phyloP scores from a whole-genome alignment of 30 jellyfish, hydroid and myxozoan species.

The Cassiopea xamachana region DNA sequence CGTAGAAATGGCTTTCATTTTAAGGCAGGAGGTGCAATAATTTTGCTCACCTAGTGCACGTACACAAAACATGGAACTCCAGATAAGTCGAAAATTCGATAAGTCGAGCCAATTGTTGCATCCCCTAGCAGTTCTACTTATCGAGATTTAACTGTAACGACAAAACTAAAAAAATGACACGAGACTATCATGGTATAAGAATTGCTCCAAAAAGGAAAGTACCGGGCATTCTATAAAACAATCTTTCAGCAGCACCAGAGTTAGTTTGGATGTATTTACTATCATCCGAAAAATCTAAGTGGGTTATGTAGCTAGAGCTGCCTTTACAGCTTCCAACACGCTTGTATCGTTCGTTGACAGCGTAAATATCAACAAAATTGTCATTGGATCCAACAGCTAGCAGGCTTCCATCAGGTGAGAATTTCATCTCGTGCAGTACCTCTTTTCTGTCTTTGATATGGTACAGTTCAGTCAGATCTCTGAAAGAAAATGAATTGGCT shows the following conservation, averaged over 20 bases:
- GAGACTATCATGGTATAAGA: too few species aligned
- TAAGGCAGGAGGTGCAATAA: too few species aligned
- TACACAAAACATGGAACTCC: too few species aligned
- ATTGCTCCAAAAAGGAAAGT: neutral
- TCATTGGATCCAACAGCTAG: constrained; percentile 97
- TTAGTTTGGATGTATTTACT: constrained; percentile 96
- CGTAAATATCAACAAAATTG: constrained; percentile 89
- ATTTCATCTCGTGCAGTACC: constrained; percentile 93
- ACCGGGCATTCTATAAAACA: constrained; percentile 95
- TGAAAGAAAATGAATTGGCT: neutral
- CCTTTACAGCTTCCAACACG: constrained; percentile 98
- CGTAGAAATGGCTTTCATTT: too few species aligned
- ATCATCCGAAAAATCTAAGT: constrained; percentile 92
- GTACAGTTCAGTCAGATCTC: constrained; percentile 86
- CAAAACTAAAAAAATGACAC: too few species aligned
- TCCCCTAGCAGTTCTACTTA: too few species aligned
- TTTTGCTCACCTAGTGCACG: too few species aligned
- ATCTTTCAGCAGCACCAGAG: constrained; percentile 95
- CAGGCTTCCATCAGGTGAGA: constrained; percentile 94
- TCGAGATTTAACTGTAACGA: too few species aligned
- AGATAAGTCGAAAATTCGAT: too few species aligned
- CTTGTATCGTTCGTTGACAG: constrained; percentile 91
- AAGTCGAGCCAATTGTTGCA: too few species aligned
- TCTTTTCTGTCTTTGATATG: constrained; percentile 96
- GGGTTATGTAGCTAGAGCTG: constrained; percentile 94